phyloP scores from a whole-genome alignment of 2,113 vertebrate genomes.

The Brienomyrus longianalis region DNA sequence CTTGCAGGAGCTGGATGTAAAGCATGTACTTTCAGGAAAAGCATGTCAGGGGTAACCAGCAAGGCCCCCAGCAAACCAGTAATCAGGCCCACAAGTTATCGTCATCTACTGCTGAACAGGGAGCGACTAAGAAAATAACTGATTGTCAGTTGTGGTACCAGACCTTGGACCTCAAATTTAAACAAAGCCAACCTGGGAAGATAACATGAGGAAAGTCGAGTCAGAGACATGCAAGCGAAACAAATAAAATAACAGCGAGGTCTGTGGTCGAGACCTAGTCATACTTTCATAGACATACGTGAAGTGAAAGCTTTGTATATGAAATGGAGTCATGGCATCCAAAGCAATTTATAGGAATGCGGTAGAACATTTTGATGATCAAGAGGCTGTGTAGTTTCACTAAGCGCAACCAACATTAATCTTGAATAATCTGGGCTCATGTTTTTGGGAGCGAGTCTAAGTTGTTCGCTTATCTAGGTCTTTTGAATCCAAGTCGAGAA shows the following conservation, averaged over 20 bases:
- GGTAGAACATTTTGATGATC: slow-evolving; percentile 23
- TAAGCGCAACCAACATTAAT: slow-evolving; percentile 40
- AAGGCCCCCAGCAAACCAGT: not conserved
- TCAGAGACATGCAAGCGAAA: not conserved
- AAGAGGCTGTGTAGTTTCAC: slow-evolving; percentile 30
- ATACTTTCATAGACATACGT: not conserved
- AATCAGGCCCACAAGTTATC: not conserved
- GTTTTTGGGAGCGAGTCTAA: slow-evolving; percentile 21
- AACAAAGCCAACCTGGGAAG: not conserved
- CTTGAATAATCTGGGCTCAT: slow-evolving; percentile 41
- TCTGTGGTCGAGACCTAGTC: not conserved
- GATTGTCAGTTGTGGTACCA: not conserved
- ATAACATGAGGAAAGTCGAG: not conserved
- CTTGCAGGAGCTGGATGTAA: not conserved
- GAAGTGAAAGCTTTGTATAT: not conserved
- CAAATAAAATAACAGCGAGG: not conserved
- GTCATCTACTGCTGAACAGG: not conserved
- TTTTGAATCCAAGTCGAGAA: slow-evolving; percentile 18
- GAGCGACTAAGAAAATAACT: not conserved
- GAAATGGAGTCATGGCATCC: not conserved
- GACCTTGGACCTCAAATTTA: not conserved
- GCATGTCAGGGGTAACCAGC: not conserved
- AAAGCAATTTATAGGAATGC: slow-evolving; percentile 12
- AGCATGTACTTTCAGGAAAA: not conserved
- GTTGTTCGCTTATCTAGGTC: slow-evolving; percentile 35